These are phyloP conservation scores for Apotomis capreana DNA, from an alignment of 2,888 invertebrate species.

Conservation along the genomic window DNA sequence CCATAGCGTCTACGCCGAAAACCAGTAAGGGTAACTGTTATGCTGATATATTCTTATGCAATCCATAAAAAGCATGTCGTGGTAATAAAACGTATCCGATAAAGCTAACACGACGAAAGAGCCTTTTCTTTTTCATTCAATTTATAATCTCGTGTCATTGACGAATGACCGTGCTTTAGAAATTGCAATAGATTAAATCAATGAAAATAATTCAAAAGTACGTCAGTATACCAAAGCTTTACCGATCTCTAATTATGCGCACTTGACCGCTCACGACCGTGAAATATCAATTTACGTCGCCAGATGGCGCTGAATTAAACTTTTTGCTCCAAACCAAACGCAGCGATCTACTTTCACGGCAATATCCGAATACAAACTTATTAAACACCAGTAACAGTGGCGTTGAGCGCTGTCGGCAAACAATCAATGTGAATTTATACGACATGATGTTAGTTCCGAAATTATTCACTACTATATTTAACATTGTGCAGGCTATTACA, in stretches of 20 bases:
- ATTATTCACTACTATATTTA: background rate
- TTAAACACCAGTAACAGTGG: background rate
- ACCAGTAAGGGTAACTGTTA: no score
- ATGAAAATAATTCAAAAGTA: background rate
- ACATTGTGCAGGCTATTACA: background rate
- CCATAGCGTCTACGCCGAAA: no score
- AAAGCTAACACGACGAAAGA: no score
- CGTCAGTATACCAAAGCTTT: no score
- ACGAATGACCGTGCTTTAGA: background rate
- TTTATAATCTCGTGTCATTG: no score
- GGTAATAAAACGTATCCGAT: no score
- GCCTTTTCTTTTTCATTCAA: no score
- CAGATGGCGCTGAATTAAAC: constrained; percentile 26
- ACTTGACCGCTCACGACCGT: constrained; percentile 30
- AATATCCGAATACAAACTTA: background rate
- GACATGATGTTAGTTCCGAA: background rate
- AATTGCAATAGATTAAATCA: background rate
- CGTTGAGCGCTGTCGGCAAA: background rate
- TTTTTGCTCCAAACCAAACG: constrained; percentile 20
- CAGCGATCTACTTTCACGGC: constrained; percentile 25
- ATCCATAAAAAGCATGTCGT: no score
- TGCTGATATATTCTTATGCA: no score
- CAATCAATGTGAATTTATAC: background rate
- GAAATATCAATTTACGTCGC: constrained; percentile 33
- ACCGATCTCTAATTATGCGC: constrained; percentile 8